Conservation (phyloP, 2,113 vertebrate species). For the Xiphophorus maculatus region DNA sequence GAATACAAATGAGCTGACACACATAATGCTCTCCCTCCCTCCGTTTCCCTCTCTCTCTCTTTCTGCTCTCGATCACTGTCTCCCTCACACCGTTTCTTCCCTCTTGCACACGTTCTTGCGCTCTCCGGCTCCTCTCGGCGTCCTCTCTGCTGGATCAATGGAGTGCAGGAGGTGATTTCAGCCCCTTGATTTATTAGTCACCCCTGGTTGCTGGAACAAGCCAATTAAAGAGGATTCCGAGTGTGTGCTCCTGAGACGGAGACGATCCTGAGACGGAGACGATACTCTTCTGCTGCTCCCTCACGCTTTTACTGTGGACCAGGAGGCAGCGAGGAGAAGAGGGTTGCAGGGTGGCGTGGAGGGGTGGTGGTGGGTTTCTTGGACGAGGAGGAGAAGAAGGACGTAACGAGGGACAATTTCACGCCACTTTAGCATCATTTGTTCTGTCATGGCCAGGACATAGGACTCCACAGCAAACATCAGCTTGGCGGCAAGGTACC, state of each 20-base stretch:
- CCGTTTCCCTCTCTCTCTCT: conserved; percentile 21
- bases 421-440: conserved; percentile 43
- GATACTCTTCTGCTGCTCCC: conserved; percentile 25
- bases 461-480: conserved; percentile 72
- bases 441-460: conserved; percentile 69
- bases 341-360: conserved; percentile 10
- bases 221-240: conserved; percentile 59
- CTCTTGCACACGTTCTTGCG: conserved; percentile 57
- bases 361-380: too few species aligned
- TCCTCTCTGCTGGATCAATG: conserved; percentile 50
- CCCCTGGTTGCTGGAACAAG: conserved; percentile 56
- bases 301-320: conserved; percentile 42
- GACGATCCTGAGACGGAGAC: conserved; percentile 22
- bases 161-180: conserved; percentile 61
- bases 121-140: conserved; percentile 49
- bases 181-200: conserved; percentile 65
- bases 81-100: conserved; percentile 39
- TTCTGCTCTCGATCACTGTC: conserved; percentile 42
- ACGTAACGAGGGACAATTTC: conserved; percentile 38
- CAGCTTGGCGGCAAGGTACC: conserved; percentile 56
- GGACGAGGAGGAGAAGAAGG: conserved; percentile 14
- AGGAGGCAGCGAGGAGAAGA: conserved; percentile 23
- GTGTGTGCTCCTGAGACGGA: conserved; percentile 25
- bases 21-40: conserved; percentile 60
- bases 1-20: conserved; percentile 81